Conservation (phyloP, 2,113 vertebrate genomes). For the Murina feae region DNA sequence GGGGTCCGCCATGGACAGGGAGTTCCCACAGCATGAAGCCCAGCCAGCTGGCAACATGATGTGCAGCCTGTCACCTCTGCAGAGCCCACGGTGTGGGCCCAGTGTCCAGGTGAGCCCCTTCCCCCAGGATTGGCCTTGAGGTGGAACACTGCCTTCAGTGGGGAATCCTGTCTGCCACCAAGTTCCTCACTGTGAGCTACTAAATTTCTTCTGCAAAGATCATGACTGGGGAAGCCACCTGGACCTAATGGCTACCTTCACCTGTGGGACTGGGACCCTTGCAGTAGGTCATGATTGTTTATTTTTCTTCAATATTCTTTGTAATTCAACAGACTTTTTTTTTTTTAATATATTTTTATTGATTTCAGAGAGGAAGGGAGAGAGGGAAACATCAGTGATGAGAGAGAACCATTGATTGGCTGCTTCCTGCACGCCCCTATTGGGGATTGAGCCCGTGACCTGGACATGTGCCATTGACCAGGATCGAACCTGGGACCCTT, state of each 20-base stretch:
- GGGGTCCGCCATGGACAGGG: conserved; percentile 82
- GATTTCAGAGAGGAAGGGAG: too few relatives aligned
- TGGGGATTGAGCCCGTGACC: too few relatives aligned
- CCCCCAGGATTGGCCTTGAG: rapidly evolving
- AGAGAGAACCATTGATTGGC: too few relatives aligned
- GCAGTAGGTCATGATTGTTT: not conserved
- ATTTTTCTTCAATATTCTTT: not conserved
- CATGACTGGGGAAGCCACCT: rapidly evolving
- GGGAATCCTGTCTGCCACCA: not conserved
- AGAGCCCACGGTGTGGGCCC: conserved; percentile 53
- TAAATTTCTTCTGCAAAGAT: not conserved
- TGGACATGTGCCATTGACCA: too few relatives aligned
- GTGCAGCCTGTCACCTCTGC: conserved; percentile 61
- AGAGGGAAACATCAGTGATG: too few relatives aligned
- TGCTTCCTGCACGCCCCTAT: too few relatives aligned
- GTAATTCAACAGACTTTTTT: not conserved
- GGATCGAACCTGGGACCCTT: too few relatives aligned
- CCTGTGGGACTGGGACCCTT: not conserved
- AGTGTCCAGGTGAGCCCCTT: conserved; percentile 77
- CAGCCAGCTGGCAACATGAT: conserved; percentile 70
- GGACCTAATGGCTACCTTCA: not conserved
- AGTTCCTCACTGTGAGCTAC: rapidly evolving
- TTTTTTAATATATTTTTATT: not conserved
- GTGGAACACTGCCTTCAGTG: too few relatives aligned
- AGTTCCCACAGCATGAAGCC: conserved; percentile 75